Percentiles rank a stretch among this genome's conserved stretches.
Conservation (phyloP, 2,888 invertebrate species). For the Himalopsyche anomala region DNA sequence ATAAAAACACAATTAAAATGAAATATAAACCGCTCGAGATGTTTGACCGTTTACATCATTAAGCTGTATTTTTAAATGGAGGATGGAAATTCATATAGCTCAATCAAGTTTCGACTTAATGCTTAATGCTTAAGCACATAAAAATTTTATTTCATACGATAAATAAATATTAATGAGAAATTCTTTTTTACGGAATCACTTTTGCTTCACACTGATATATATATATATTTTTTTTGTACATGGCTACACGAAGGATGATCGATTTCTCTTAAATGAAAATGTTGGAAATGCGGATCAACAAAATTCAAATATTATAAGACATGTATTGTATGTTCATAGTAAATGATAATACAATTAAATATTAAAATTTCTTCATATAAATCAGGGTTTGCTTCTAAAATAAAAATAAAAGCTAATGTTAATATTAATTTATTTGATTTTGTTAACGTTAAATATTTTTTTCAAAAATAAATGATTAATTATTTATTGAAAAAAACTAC, state of each 20-base stretch:
- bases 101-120: slow-evolving; percentile 31
- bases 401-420: too few relatives aligned
- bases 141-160: slow-evolving; percentile 14
- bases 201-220: not conserved
- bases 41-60: slow-evolving; percentile 18
- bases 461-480: too few relatives aligned
- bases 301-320: too few relatives aligned
- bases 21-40: slow-evolving; percentile 23
- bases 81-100: slow-evolving; percentile 15
- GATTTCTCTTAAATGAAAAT: too few relatives aligned
- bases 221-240: not conserved
- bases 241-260: not conserved
- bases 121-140: slow-evolving; percentile 3
- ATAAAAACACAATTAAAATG: slow-evolving; percentile 27
- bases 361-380: too few relatives aligned
- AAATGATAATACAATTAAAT: too few relatives aligned
- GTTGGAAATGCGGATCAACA: too few relatives aligned
- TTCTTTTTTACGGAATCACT: not conserved
- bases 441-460: too few relatives aligned
- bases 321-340: too few relatives aligned
- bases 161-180: slow-evolving; percentile 38
- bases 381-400: too few relatives aligned
- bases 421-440: too few relatives aligned
- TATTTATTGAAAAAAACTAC: too few relatives aligned
- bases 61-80: not conserved